phyloP scores from a whole-genome alignment of 2,113 vertebrate genomes.

The Heterotis niloticus region DNA sequence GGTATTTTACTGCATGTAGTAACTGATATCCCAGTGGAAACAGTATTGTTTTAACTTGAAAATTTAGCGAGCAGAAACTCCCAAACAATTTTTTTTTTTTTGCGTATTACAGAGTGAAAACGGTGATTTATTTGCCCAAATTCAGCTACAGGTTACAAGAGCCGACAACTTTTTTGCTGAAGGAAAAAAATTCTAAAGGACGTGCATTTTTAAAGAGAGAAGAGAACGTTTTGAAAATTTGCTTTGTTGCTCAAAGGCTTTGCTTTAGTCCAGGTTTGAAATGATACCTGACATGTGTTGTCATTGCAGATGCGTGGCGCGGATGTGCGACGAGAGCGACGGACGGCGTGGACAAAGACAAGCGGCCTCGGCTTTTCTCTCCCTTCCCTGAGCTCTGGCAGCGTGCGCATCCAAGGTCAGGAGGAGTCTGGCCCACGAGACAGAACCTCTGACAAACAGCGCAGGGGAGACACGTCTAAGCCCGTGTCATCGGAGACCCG shows the following conservation, averaged over 20 bases:
- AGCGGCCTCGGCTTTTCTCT: constrained; percentile 7
- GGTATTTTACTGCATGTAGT: constrained; percentile 53
- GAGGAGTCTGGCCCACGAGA: constrained; percentile 23
- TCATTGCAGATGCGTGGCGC: neutral
- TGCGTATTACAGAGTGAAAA: neutral
- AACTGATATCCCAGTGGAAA: constrained; percentile 56
- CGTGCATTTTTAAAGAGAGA: no score
- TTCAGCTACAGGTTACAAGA: no score
- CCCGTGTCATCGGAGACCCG: neutral
- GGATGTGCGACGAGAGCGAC: neutral
- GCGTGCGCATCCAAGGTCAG: constrained; percentile 40
- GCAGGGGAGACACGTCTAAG: constrained; percentile 14
- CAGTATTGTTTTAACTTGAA: constrained; percentile 51
- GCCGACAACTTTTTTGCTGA: no score
- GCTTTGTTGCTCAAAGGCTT: neutral
- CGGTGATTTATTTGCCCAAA: no score
- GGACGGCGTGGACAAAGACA: neutral
- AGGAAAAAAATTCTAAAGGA: no score
- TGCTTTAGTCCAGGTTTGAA: neutral
- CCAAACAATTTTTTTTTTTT: constrained; percentile 33
- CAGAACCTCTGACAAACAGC: constrained; percentile 21
- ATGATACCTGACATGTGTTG: neutral
- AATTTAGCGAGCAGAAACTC: constrained; percentile 46
- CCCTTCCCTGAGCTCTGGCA: constrained; percentile 35
- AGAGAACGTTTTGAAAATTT: no score